These are phyloP conservation scores for Actinia tenebrosa DNA, from an alignment of 64 coral and sea anemone genomes.

Conservation along the genomic window DNA sequence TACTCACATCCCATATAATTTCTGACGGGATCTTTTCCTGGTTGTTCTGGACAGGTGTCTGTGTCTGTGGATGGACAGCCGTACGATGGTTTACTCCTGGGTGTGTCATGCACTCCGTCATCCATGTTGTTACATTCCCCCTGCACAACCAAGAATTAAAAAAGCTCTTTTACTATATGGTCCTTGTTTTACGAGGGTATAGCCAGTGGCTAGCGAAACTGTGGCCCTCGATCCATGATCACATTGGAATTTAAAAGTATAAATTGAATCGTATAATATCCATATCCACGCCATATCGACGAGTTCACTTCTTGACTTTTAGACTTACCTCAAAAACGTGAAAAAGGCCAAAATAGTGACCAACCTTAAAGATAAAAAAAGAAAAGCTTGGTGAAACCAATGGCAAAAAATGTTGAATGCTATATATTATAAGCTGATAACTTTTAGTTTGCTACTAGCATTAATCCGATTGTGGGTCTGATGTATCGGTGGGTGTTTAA, in stretches of 20 bases:
- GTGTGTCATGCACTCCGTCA: slow-evolving; percentile 78
- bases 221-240: too few relatives aligned
- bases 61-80: slow-evolving; percentile 31
- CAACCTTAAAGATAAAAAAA: slow-evolving; percentile 41
- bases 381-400: background rate
- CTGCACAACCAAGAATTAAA: slow-evolving; percentile 20
- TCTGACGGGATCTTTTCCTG: slow-evolving; percentile 69
- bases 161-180: background rate
- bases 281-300: too few relatives aligned
- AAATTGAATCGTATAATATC: too few relatives aligned
- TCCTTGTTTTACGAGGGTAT: too few relatives aligned
- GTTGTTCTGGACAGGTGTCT: slow-evolving; percentile 69
- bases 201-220: too few relatives aligned
- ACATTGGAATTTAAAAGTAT: too few relatives aligned
- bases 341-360: slow-evolving; percentile 87
- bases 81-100: slow-evolving; percentile 46
- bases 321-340: slow-evolving; percentile 77
- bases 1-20: slow-evolving; percentile 95
- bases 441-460: too few relatives aligned
- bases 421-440: too few relatives aligned
- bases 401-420: background rate
- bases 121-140: slow-evolving; percentile 41
- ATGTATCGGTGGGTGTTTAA: too few relatives aligned
- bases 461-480: too few relatives aligned
- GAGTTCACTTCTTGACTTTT: too few relatives aligned